Base-by-base conservation (phyloP, 2,113 vertebrate genomes). In the Oreochromis tanganicae region DNA sequence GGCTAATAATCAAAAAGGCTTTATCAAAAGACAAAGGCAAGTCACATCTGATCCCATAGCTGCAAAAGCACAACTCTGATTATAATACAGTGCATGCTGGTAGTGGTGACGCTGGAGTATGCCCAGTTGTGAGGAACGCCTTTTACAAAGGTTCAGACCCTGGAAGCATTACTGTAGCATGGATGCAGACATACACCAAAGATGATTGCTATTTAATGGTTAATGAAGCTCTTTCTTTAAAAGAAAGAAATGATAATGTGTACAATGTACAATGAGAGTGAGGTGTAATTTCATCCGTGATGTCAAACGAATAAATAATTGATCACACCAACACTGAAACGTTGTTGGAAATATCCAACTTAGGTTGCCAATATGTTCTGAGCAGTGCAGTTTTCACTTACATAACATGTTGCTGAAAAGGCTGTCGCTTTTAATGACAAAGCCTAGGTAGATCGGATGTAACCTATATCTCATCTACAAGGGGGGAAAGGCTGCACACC, bases 211-310 rank as follows among this genome's bases (percentile, higher is more conserved):
- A 36, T 21, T 82, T 81, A 66, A 66, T 66, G 61, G 38, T 83
- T 8, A 55, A 46, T 17, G 16, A 43, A 29, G 46, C 14, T 81
- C 66, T 66, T 27, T 85, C 29, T 63, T 78, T 52, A 52, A 21
- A 81, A 68, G 19, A 68, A 86, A 78, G 17, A 85, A 36, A 81
- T 68, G 54, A 9, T 71, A 79, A 21, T 56, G 43, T 87, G 52
- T 81, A 48, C 41, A 73, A 11, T 71, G 41, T 79, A 79, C 55
- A 73, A 92, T 87, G 85, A 79, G 81, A 87, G 84, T 11, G 36
- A 56, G 90, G 57, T 89, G 92, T 93, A 66, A 68, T 84, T 87
- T 92, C 86, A 88, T 87, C 13, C 90, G 59, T 59, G 79, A 36
- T 5, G 46, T 50, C 52, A 73, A 41, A 66, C n/a, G 19, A 34